phyloP scores from a whole-genome alignment of 2,888 invertebrate genomes.

The Latrodectus hesperus region DNA sequence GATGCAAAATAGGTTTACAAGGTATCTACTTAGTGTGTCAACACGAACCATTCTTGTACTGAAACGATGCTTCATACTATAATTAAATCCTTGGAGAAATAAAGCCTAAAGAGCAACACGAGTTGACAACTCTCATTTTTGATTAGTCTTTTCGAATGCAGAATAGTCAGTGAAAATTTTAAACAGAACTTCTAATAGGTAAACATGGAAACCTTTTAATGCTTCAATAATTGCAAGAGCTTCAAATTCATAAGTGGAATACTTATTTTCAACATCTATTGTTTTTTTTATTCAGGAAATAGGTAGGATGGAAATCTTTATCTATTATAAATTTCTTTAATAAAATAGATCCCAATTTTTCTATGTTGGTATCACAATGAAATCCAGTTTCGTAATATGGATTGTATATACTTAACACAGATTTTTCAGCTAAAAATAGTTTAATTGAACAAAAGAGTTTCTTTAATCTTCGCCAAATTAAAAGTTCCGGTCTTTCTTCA shows the following conservation, averaged over 20 bases:
- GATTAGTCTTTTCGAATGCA: constrained; percentile 21
- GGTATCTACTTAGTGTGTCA: too few relatives aligned
- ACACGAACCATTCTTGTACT: too few relatives aligned
- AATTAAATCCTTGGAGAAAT: too few relatives aligned
- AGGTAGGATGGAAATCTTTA: background rate
- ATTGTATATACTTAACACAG: constrained; percentile 18
- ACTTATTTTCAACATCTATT: constrained; percentile 11
- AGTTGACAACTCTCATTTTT: constrained; percentile 6
- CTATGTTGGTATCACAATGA: constrained; percentile 8
- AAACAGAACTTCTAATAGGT: background rate
- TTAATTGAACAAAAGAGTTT: constrained; percentile 16
- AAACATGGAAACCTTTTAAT: constrained; percentile 5
- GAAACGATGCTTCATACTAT: too few relatives aligned
- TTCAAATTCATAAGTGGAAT: constrained; percentile 9
- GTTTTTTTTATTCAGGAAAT: constrained; percentile 16
- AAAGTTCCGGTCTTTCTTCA: constrained; percentile 26
- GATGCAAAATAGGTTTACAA: too few relatives aligned
- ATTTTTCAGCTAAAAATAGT: background rate
- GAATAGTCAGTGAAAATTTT: too few relatives aligned
- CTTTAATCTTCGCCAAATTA: background rate
- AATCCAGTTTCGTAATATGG: constrained; percentile 23
- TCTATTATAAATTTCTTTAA: background rate
- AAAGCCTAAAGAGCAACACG: too few relatives aligned
- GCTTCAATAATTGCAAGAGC: too few relatives aligned
- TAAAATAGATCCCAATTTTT: constrained; percentile 10